Percentiles rank a stretch among this genome's conserved stretches.
Evolutionary conservation across 2,113 vertebrate species (phyloP).

Genomic region (Butastur rufipennis): DNA sequence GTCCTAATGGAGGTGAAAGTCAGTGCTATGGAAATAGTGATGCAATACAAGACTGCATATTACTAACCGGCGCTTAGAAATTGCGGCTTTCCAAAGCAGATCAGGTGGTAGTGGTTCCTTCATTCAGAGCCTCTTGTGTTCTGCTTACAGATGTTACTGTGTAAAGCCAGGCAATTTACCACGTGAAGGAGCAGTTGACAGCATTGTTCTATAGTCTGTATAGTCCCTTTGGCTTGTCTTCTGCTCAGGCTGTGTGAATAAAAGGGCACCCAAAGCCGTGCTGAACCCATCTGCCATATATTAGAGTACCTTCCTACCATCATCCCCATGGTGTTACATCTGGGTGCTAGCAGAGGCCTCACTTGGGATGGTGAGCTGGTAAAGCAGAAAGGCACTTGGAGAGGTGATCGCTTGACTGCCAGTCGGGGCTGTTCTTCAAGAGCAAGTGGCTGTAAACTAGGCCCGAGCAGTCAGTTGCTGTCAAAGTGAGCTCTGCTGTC

Average conservation of each 20-base stretch:
- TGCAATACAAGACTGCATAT: not conserved
- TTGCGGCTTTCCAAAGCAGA: not conserved
- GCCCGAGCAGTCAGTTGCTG: not conserved
- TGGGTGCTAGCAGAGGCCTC: not conserved
- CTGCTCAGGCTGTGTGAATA: not conserved
- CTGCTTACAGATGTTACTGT: not conserved
- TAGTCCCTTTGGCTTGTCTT: not conserved
- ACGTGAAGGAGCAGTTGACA: not conserved
- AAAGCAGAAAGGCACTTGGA: not conserved
- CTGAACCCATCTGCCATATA: not conserved
- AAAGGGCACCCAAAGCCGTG: not conserved
- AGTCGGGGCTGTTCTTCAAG: not conserved
- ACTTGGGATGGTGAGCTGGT: not conserved
- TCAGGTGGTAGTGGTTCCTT: not conserved
- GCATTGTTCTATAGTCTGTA: not conserved
- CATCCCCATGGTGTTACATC: accelerated
- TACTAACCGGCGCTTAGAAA: not conserved
- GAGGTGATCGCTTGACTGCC: not conserved
- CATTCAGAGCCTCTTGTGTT: not conserved
- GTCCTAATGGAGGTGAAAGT: not conserved
- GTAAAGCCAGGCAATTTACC: not conserved
- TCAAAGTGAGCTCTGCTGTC: not conserved
- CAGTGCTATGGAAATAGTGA: not conserved
- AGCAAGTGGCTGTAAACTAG: not conserved
- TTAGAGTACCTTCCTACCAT: not conserved